Percentiles rank a stretch among this genome's conserved stretches.
Evolutionary conservation across 2,888 invertebrate genomes (phyloP).

Genomic region (Plagodis pulveraria): DNA sequence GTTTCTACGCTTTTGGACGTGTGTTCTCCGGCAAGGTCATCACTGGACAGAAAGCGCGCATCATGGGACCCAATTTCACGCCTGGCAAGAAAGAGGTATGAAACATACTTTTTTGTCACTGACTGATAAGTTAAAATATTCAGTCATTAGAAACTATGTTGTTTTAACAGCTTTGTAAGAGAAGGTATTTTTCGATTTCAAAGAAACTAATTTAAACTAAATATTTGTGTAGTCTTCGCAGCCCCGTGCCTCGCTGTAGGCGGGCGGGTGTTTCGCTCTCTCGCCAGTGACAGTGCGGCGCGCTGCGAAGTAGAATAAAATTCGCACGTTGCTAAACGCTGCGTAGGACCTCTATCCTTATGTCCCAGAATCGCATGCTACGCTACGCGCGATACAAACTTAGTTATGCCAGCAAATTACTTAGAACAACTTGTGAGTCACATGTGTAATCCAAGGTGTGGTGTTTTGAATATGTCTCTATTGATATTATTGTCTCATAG

Average conservation of each 20-base stretch:
- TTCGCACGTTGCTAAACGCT: constrained; percentile 86
- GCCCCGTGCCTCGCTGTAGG: constrained; percentile 66
- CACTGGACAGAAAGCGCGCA: constrained; percentile 97
- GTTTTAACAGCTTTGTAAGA: no score
- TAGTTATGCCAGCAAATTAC: background rate
- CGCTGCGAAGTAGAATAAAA: constrained; percentile 87
- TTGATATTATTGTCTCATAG: no score
- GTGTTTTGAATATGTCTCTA: no score
- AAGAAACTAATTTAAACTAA: background rate
- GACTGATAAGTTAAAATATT: no score
- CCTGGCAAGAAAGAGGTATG: constrained; percentile 97
- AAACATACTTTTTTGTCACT: background rate
- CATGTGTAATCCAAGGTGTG: no score
- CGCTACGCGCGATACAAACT: constrained; percentile 76
- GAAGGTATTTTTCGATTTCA: no score
- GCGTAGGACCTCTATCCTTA: constrained; percentile 92
- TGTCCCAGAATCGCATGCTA: constrained; percentile 89
- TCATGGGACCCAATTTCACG: constrained; percentile 99
- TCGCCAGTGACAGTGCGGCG: constrained; percentile 53
- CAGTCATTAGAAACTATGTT: no score
- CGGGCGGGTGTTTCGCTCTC: constrained; percentile 18
- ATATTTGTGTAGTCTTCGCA: constrained; percentile 43
- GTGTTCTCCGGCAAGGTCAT: constrained; percentile 98
- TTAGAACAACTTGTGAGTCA: no score
- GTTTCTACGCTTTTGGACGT: constrained; percentile 99